Evolutionary conservation across 2,888 invertebrate species (phyloP).

Genomic region (Campaea margaritaria): DNA sequence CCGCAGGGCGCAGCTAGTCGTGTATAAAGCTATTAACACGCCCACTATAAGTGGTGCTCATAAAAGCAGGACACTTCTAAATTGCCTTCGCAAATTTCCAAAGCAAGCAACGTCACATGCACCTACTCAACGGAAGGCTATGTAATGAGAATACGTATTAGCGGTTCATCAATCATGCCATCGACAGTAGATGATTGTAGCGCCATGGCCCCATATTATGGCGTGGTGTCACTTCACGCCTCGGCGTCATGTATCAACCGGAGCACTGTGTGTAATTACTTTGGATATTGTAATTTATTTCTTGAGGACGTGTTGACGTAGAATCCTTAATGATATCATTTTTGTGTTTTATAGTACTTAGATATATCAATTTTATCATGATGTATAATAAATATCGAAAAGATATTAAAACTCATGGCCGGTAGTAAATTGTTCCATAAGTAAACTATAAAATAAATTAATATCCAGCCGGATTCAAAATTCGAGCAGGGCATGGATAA

Average conservation of each 20-base stretch:
- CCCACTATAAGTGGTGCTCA: background rate
- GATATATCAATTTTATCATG: too few relatives aligned
- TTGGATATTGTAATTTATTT: slow-evolving; percentile 25
- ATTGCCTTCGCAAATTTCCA: background rate
- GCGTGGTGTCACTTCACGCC: slow-evolving; percentile 57
- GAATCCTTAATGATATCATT: background rate
- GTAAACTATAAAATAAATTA: slow-evolving; percentile 21
- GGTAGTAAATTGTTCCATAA: slow-evolving; percentile 6
- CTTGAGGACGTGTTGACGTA: slow-evolving; percentile 1
- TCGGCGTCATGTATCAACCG: slow-evolving; percentile 52
- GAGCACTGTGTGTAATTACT: slow-evolving; percentile 30
- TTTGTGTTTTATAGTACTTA: too few relatives aligned
- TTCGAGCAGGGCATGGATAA: slow-evolving; percentile 47
- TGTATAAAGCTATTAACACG: too few relatives aligned
- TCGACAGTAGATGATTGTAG: slow-evolving; percentile 60
- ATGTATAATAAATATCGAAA: background rate
- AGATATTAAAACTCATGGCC: slow-evolving; percentile 1
- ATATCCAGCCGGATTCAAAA: slow-evolving; percentile 30
- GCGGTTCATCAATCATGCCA: slow-evolving; percentile 67
- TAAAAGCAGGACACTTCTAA: background rate
- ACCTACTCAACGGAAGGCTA: slow-evolving; percentile 43
- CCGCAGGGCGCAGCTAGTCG: too few relatives aligned
- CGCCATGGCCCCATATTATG: slow-evolving; percentile 45
- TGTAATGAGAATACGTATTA: slow-evolving; percentile 66
- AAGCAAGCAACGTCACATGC: slow-evolving; percentile 32